Base-by-base conservation (phyloP, 2,113 vertebrate genomes). In the Varanus komodoensis region DNA sequence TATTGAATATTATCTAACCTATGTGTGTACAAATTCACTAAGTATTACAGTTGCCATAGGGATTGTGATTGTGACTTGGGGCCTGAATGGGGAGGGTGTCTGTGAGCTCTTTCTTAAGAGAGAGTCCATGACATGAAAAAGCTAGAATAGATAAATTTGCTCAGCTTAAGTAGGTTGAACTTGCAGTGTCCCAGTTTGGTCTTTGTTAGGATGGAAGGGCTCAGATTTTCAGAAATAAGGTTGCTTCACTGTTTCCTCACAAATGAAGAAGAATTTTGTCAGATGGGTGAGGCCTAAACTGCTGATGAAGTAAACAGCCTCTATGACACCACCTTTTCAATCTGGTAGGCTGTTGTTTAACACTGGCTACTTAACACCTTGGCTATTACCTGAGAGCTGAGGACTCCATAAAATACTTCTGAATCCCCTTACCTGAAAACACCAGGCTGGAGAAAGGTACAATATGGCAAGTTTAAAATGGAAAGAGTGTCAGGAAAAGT, bases 51-150 rank as follows among this genome's bases (percentile, higher is more conserved):
- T 90, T 90, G 89, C 89, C 75, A 90, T 90, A 90, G 89, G 75
- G 89, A 90, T 79, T 85, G 83, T 79, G 52, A 90, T 90, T 90
- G 75, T 90, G 89, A 90, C 89, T 90, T 90, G 82, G 32, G 79
- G 82, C 73, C 38, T 89, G 23, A 61, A 64, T 84, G 57, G 82
- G 57, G 89, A 54, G 82, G 44, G 74, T 68, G 25, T 79, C n/a
- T 69, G 21, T 85, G 61, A 90, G 74, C 75, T 69, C 61, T 54
- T 74, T 85, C 82, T 64, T 11, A 77, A 77, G 83, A 29, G 48
- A 77, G n/a, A 78, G 54, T 84, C 82, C 82, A 52, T 84, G 82
- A 79, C 78, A 74, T 68, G 74, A 85, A 38, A 68, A 85, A 57
- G 69, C 64, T 85, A n/a, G n/a, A 82, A 74, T 61, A 74, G 87